Evolutionary conservation across 2,797 vertebrate genomes (phyloP).

Genomic region (Chaunax sp.): DNA sequence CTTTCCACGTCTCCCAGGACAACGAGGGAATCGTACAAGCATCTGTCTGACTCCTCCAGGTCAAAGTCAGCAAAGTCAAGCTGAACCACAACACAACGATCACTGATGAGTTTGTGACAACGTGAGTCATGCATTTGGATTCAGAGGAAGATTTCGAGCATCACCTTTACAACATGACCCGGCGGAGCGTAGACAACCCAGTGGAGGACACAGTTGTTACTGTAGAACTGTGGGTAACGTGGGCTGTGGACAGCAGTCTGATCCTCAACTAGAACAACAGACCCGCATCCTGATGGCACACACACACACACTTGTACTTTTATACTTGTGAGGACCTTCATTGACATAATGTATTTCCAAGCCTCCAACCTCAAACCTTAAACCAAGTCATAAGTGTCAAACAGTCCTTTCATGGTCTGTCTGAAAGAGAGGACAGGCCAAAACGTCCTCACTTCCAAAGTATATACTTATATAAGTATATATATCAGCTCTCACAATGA

Average conservation of each 20-base stretch:
- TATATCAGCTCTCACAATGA: no score
- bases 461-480: no score
- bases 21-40: constrained; percentile 82
- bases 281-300: constrained; percentile 79
- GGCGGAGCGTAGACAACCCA: constrained; percentile 86
- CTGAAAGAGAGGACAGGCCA: no score
- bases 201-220: constrained; percentile 75
- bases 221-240: constrained; percentile 84
- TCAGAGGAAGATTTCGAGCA: not conserved
- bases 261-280: constrained; percentile 81
- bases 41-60: constrained; percentile 85
- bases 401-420: no score
- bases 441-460: no score
- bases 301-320: constrained; percentile 61
- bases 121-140: not conserved
- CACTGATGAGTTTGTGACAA: not conserved
- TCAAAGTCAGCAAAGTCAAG: constrained; percentile 87
- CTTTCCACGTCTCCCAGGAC: constrained; percentile 81
- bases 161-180: constrained; percentile 85
- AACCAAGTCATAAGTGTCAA: no score
- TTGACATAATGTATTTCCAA: no score
- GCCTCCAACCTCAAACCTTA: no score
- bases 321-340: no score
- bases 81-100: constrained; percentile 65
- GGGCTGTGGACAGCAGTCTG: constrained; percentile 82